Base-by-base conservation (phyloP, 2,888 invertebrate species). In the Lycaena phlaeas region DNA sequence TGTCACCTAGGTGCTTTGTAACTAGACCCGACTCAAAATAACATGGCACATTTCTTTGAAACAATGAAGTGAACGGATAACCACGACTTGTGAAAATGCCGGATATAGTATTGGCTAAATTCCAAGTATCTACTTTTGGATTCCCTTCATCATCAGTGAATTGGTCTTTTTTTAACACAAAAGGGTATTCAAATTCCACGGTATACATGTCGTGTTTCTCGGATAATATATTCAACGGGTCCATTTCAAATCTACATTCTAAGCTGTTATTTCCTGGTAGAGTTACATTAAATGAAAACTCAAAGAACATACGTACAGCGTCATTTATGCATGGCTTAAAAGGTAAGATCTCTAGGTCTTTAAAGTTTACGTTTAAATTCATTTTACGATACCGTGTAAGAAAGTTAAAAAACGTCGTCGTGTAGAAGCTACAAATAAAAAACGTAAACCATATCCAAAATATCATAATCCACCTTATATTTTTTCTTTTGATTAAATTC, bases 361-460 rank as follows among this genome's bases (percentile, higher is more conserved):
- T 55, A 0, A 49, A 43, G 17, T 51, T 51, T 27, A 62, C 40
- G 4, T 46, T 52, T 17, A 29, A 12, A 18, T 45, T 51, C 9
- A 45, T 27, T 42, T 54, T 26, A 56, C 53, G 14, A 56, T 59
- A 3, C 9, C 59, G 52, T n/a, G 70, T 60, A 22, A 69, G 51
- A 27, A 73, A 57, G 48, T 69, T 68, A 41, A 60, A 66, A 25
- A 70, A 51, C 6, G 66, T 65, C 2, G 73, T 70, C 34, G 61
- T 68, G 42, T 75, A 78, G 48, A 78, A 75, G 43, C 54, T 71
- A 2, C 47, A 51, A 7, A 76, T 61, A 31, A 64, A 72, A 46
- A 67, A 77, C 27, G 72, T 62, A 25, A 70, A 77, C 62, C 66
- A 64, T 44, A 71, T 54, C 77, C 77, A 77, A 38, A 51, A 53